Evolutionary conservation across 2,113 vertebrate genomes (phyloP).

Genomic region (Etia nguti): DNA sequence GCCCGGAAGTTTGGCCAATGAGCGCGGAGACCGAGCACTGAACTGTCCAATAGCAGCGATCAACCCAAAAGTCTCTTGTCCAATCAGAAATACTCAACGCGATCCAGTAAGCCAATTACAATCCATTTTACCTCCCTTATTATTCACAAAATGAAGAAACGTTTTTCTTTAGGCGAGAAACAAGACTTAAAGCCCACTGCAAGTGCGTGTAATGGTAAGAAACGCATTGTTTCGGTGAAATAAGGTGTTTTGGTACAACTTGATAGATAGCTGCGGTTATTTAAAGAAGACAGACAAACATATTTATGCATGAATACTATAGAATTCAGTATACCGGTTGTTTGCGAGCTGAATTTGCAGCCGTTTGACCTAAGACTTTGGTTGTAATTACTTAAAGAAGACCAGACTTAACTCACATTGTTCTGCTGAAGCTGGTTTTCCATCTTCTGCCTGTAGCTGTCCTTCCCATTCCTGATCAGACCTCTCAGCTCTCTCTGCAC

Average conservation of each 20-base stretch:
- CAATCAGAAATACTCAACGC: not conserved
- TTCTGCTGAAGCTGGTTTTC: no score
- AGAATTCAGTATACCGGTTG: not conserved
- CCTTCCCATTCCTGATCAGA: no score
- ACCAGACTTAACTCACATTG: no score
- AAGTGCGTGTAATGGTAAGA: no score
- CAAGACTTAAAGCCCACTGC: no score
- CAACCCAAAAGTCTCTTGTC: not conserved
- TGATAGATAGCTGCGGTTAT: not conserved
- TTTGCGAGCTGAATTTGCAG: no score
- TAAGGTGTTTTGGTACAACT: no score
- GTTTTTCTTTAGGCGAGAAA: not conserved
- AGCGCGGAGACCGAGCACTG: not conserved
- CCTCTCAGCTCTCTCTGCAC: no score
- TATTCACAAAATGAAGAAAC: not conserved
- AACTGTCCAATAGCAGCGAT: not conserved
- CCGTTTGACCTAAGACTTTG: no score
- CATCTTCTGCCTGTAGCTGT: no score
- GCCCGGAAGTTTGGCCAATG: constrained; percentile 38
- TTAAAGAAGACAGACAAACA: not conserved
- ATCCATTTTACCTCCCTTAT: not conserved
- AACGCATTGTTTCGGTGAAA: no score
- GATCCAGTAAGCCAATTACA: not conserved
- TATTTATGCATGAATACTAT: not conserved
- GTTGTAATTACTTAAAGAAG: no score